These are phyloP conservation scores for Pteromalus puparum DNA, from an alignment of 1,140 invertebrate genomes.

Conservation along the genomic window DNA sequence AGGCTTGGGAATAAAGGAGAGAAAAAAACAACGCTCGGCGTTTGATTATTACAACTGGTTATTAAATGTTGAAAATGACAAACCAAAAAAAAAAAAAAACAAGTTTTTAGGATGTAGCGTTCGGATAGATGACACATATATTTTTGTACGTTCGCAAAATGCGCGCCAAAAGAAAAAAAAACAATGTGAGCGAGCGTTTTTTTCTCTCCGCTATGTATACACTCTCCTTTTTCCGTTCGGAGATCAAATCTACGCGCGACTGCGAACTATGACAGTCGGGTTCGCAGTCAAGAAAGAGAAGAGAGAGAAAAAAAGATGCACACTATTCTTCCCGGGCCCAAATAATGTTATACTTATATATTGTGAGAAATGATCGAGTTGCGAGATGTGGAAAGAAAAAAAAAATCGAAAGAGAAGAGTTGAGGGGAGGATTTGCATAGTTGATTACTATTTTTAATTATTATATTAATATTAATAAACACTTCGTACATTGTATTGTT, in stretches of 20 bases:
- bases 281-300: conserved; percentile 9
- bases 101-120: conserved; percentile 73
- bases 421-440: conserved; percentile 54
- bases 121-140: conserved; percentile 74
- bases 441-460: conserved; percentile 72
- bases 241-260: background rate
- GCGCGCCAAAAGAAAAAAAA: conserved; percentile 52
- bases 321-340: conserved; percentile 73
- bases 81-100: conserved; percentile 60
- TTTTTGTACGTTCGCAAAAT: conserved; percentile 74
- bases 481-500: conserved; percentile 69
- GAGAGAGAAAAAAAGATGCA: conserved; percentile 51
- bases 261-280: too few relatives aligned
- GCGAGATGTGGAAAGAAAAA: conserved; percentile 44
- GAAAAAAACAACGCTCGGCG: conserved; percentile 57
- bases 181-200: conserved; percentile 50
- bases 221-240: conserved; percentile 26
- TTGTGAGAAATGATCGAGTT: conserved; percentile 41
- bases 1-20: conserved; percentile 12
- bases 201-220: conserved; percentile 44
- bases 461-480: conserved; percentile 56
- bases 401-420: conserved; percentile 41
- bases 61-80: conserved; percentile 44
- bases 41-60: conserved; percentile 62
- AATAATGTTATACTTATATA: conserved; percentile 67